Evolutionary conservation across 2,797 vertebrate genomes (phyloP).

Genomic region (Platyrinchus mystaceus): DNA sequence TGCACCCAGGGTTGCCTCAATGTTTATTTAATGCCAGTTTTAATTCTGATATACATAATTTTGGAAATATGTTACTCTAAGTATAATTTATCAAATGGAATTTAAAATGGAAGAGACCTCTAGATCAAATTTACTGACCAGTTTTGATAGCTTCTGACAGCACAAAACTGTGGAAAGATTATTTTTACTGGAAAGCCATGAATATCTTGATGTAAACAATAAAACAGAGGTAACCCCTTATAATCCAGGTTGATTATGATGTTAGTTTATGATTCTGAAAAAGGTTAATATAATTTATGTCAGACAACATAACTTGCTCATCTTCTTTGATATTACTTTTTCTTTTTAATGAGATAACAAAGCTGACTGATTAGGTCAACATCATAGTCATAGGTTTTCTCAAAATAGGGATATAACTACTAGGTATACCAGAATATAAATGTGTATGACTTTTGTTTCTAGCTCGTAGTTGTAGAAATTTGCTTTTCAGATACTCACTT

Average conservation of each 20-base stretch:
- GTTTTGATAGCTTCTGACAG: background rate
- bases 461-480: background rate
- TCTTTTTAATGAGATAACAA: background rate
- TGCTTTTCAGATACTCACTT: background rate
- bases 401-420: background rate
- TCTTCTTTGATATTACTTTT: background rate
- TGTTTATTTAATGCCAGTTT: background rate
- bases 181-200: background rate
- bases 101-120: background rate
- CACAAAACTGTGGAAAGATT: background rate
- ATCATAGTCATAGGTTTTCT: background rate
- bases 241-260: background rate
- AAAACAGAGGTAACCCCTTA: background rate
- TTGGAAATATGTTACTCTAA: background rate
- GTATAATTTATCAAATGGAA: background rate
- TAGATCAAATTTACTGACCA: background rate
- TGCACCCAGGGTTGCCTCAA: background rate
- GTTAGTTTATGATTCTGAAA: background rate
- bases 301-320: background rate
- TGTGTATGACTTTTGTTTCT: background rate
- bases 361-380: background rate
- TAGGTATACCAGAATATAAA: background rate
- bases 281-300: background rate
- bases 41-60: background rate
- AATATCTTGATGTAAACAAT: background rate